Evolutionary conservation across 2,797 vertebrate genomes (phyloP).

Genomic region (Todus mexicanus): DNA sequence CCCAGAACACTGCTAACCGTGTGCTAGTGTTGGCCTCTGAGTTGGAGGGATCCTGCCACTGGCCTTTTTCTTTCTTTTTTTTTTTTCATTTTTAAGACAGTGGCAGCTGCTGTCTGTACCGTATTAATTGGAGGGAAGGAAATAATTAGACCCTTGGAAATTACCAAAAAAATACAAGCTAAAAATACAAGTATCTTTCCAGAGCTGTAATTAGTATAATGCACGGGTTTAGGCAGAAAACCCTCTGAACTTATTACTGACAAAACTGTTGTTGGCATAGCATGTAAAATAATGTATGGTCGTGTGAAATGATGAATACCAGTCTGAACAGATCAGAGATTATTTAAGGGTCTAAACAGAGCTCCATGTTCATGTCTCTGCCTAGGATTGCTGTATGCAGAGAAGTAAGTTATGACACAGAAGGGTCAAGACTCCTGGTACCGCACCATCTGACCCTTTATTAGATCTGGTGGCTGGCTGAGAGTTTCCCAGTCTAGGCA

Average conservation of each 20-base stretch:
- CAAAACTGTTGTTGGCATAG: not conserved
- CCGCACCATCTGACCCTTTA: not conserved
- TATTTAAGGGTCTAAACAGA: not conserved
- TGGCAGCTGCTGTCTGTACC: not conserved
- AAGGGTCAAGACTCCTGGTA: not conserved
- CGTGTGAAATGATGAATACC: not conserved
- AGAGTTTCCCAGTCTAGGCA: not conserved
- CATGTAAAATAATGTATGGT: not conserved
- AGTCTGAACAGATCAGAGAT: not conserved
- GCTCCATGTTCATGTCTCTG: not conserved
- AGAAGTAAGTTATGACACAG: not conserved
- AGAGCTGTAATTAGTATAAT: not conserved
- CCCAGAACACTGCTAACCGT: not conserved
- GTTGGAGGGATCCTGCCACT: not conserved
- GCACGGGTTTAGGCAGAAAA: not conserved
- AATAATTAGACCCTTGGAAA: conserved; percentile 36
- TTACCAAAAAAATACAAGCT: not conserved
- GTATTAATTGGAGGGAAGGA: not conserved
- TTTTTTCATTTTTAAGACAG: not conserved
- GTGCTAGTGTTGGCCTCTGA: not conserved
- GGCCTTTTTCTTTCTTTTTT: not conserved
- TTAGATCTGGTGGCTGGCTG: not conserved
- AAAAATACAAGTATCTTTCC: not conserved
- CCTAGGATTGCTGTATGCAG: not conserved
- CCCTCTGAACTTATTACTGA: not conserved